Percentiles rank a stretch among this genome's conserved stretches.
Evolutionary conservation across 2,113 vertebrate genomes (phyloP).

Genomic region (Chionis minor): DNA sequence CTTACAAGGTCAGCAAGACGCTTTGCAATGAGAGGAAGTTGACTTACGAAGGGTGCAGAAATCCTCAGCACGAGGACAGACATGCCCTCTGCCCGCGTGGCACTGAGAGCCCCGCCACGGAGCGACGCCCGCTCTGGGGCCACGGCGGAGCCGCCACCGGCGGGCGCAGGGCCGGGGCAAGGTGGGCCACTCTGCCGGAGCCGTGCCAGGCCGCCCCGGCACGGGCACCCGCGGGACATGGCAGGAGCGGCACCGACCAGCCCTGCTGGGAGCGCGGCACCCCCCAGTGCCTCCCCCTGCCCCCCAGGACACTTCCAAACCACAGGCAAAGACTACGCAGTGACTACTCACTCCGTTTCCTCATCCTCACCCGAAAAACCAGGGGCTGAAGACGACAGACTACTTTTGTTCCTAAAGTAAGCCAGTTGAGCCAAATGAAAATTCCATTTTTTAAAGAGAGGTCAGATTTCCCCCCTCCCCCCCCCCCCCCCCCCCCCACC

Average conservation of each 20-base stretch:
- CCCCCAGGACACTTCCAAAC: not conserved
- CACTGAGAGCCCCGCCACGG: too few relatives aligned
- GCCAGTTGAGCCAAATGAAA: not conserved
- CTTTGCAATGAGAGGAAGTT: not conserved
- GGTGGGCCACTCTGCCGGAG: fast-evolving
- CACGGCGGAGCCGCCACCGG: fast-evolving
- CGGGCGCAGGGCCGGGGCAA: fast-evolving
- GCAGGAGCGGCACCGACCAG: not conserved
- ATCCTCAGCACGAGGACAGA: fast-evolving
- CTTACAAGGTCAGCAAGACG: not conserved
- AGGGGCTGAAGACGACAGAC: not conserved
- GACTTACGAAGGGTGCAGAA: not conserved
- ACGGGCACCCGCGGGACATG: fast-evolving
- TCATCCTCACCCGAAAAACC: not conserved
- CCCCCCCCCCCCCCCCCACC: too few relatives aligned
- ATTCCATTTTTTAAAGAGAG: too few relatives aligned
- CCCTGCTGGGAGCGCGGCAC: not conserved
- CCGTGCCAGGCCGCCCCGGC: not conserved
- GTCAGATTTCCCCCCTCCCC: too few relatives aligned
- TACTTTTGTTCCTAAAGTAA: not conserved
- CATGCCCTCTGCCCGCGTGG: fast-evolving
- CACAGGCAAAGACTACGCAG: fast-evolving
- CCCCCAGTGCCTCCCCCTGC: too few relatives aligned
- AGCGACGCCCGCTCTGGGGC: fast-evolving
- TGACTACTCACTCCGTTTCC: not conserved